A percentile compares a stretch with the other conserved stretches of the same genome.
Evolutionary conservation across 2,888 invertebrate genomes (phyloP).

Genomic region (Steinernema carpocapsae): DNA sequence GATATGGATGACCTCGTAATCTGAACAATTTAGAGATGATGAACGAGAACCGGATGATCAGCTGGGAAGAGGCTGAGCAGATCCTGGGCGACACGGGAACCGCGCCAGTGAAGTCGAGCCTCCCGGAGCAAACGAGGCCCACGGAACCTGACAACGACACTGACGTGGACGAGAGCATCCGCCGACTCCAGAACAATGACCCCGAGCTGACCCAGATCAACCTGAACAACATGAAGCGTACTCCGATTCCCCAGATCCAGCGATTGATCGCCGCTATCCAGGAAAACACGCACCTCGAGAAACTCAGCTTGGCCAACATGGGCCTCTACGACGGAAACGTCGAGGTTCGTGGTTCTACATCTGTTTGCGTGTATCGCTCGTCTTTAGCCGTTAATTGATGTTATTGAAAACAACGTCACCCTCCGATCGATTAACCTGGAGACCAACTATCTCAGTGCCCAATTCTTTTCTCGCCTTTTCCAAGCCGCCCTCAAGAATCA

Average conservation of each 20-base stretch:
- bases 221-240: slow-evolving; percentile 94
- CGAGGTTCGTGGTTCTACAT: slow-evolving; percentile 67
- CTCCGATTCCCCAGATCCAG: slow-evolving; percentile 73
- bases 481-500: slow-evolving; percentile 83
- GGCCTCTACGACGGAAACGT: slow-evolving; percentile 88
- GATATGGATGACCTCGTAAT: neutral
- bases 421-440: slow-evolving; percentile 75
- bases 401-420: slow-evolving; percentile 72
- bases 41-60: slow-evolving; percentile 68
- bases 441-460: slow-evolving; percentile 77
- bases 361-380: neutral
- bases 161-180: slow-evolving; percentile 80
- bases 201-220: slow-evolving; percentile 87
- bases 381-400: slow-evolving; percentile 74
- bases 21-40: slow-evolving; percentile 59
- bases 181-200: slow-evolving; percentile 75
- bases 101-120: slow-evolving; percentile 61
- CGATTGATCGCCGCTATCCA: slow-evolving; percentile 86
- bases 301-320: slow-evolving; percentile 88
- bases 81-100: slow-evolving; percentile 60
- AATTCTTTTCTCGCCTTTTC: slow-evolving; percentile 82
- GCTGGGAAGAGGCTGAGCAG: slow-evolving; percentile 62
- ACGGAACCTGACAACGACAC: slow-evolving; percentile 92
- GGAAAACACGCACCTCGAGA: slow-evolving; percentile 88
- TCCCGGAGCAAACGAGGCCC: slow-evolving; percentile 66